phyloP scores from a whole-genome alignment of 2,888 invertebrate genomes.

The Drosophila neotestacea region DNA sequence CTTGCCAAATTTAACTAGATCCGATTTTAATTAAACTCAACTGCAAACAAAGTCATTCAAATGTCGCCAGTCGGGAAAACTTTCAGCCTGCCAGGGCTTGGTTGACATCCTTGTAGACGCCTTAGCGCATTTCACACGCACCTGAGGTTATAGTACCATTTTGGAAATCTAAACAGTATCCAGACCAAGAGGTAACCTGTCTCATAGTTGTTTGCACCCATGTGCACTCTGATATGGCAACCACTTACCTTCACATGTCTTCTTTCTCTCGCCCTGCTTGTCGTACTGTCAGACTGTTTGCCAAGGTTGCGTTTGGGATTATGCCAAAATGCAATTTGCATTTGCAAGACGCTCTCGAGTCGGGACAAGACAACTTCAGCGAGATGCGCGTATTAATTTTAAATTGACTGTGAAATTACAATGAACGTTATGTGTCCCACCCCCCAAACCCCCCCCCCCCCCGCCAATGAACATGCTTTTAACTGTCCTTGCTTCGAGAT shows the following conservation, averaged over 20 bases:
- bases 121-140: conserved; percentile 56
- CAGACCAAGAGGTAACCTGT: conserved; percentile 37
- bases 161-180: conserved; percentile 19
- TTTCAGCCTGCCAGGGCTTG: conserved; percentile 14
- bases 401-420: conserved; percentile 81
- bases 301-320: conserved; percentile 69
- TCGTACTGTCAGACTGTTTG: conserved; percentile 43
- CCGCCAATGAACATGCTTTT: background rate
- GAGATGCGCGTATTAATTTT: conserved; percentile 76
- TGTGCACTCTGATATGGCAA: conserved; percentile 30
- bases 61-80: conserved; percentile 38
- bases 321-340: conserved; percentile 80
- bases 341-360: conserved; percentile 64
- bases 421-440: conserved; percentile 44
- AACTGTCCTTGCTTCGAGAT: conserved; percentile 1
- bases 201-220: conserved; percentile 70
- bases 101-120: conserved; percentile 27
- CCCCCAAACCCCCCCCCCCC: background rate
- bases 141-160: conserved; percentile 46
- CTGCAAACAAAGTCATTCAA: conserved; percentile 74
- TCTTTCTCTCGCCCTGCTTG: conserved; percentile 27
- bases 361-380: conserved; percentile 32
- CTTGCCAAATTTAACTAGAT: conserved; percentile 64
- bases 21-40: conserved; percentile 79
- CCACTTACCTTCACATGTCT: conserved; percentile 1